Conservation (phyloP, 2,888 invertebrate species). For the Myopa tessellatipennis region DNA sequence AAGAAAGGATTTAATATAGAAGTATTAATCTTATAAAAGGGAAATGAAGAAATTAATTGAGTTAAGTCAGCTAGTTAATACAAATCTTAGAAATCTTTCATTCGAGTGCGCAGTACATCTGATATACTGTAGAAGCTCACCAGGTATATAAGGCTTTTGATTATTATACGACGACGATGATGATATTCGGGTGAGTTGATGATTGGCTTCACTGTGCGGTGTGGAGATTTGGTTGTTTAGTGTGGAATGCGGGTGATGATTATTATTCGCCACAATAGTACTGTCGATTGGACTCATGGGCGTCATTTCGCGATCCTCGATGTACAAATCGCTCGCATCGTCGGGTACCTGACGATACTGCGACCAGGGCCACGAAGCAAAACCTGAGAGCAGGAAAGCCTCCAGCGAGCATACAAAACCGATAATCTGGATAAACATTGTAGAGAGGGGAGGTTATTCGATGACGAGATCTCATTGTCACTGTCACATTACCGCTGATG, state of each 20-base stretch:
- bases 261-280: slow-evolving; percentile 66
- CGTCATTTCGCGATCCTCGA: slow-evolving; percentile 70
- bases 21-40: too few relatives aligned
- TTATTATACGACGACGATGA: slow-evolving; percentile 68
- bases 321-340: slow-evolving; percentile 72
- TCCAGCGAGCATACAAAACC: slow-evolving; percentile 74
- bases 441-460: background rate
- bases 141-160: slow-evolving; percentile 70
- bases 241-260: slow-evolving; percentile 50
- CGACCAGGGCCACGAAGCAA: slow-evolving; percentile 72
- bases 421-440: slow-evolving; percentile 66
- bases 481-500: slow-evolving; percentile 72
- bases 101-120: too few relatives aligned
- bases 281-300: slow-evolving; percentile 69
- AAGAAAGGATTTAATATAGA: background rate
- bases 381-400: slow-evolving; percentile 72
- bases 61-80: too few relatives aligned
- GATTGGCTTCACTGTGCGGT: slow-evolving; percentile 64
- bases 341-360: slow-evolving; percentile 74
- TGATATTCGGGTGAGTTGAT: slow-evolving; percentile 64
- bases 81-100: too few relatives aligned
- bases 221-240: slow-evolving; percentile 54
- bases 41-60: too few relatives aligned
- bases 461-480: background rate
- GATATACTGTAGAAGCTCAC: slow-evolving; percentile 51